These are phyloP conservation scores for Xiphophorus birchmanni DNA, from an alignment of 2,797 vertebrate genomes.

Conservation along the genomic window DNA sequence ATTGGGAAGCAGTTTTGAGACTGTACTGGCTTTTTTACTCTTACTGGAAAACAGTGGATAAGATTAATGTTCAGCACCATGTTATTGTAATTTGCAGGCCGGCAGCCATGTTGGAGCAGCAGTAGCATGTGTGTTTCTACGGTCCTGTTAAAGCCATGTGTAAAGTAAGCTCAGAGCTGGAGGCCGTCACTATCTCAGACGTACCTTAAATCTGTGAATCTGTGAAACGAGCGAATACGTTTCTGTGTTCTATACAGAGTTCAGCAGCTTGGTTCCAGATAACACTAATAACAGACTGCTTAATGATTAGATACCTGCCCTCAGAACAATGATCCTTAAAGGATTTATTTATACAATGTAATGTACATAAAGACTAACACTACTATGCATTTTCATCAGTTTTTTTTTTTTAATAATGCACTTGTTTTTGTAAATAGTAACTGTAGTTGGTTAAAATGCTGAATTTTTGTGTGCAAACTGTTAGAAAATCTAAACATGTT, in stretches of 20 bases:
- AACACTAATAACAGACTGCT: constrained; percentile 43
- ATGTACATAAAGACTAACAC: constrained; percentile 51
- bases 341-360: constrained; percentile 38
- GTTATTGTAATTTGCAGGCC: constrained; percentile 2
- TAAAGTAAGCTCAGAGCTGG: constrained; percentile 30
- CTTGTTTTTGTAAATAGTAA: constrained; percentile 46
- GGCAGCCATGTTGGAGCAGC: constrained; percentile 10
- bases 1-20: not conserved
- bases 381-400: constrained; percentile 55
- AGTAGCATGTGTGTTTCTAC: not conserved
- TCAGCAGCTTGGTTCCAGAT: constrained; percentile 31
- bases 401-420: constrained; percentile 39
- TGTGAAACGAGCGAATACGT: constrained; percentile 46
- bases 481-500: constrained; percentile 8
- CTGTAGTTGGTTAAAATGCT: constrained; percentile 50
- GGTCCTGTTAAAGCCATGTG: constrained; percentile 13
- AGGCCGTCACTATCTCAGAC: constrained; percentile 20
- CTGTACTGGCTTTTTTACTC: constrained; percentile 7
- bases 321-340: constrained; percentile 53
- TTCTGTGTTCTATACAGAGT: constrained; percentile 20
- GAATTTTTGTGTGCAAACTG: constrained; percentile 23
- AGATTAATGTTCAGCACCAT: not conserved
- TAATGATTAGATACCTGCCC: constrained; percentile 25
- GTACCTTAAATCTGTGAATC: constrained; percentile 45
- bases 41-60: constrained; percentile 12